Conservation (phyloP, 2,888 invertebrate genomes). For the Augochlorella aurata region DNA sequence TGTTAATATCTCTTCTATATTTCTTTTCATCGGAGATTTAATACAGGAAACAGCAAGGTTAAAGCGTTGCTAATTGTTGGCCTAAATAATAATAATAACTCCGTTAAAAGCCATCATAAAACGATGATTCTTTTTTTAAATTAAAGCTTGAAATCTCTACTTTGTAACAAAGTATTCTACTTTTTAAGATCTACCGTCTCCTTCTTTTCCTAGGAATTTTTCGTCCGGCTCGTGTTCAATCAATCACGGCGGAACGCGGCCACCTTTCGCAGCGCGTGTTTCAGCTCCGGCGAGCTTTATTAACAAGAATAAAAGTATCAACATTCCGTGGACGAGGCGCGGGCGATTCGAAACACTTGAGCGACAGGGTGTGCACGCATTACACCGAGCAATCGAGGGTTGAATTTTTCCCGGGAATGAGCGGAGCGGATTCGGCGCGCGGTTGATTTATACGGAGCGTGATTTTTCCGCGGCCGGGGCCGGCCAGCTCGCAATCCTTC, state of each 20-base stretch:
- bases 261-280: background rate
- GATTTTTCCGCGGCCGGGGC: slow-evolving; percentile 32
- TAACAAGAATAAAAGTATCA: background rate
- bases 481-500: slow-evolving; percentile 33
- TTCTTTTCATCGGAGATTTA: too few species aligned
- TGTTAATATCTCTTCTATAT: too few species aligned
- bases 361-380: background rate
- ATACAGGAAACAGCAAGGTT: too few species aligned
- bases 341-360: background rate
- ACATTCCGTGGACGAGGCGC: background rate
- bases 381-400: slow-evolving; percentile 7
- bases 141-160: too few species aligned
- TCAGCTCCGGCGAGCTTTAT: background rate
- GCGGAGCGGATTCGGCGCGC: slow-evolving; percentile 11
- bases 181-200: too few species aligned
- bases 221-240: too few species aligned
- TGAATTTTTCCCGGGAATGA: background rate
- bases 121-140: too few species aligned
- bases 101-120: too few species aligned
- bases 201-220: too few species aligned
- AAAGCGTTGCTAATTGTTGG: too few species aligned
- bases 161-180: too few species aligned
- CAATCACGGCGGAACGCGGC: background rate
- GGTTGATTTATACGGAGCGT: slow-evolving; percentile 40
- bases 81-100: too few species aligned